Base-by-base conservation (phyloP, 2,888 invertebrate genomes). In the Liodrosophila aerea region DNA sequence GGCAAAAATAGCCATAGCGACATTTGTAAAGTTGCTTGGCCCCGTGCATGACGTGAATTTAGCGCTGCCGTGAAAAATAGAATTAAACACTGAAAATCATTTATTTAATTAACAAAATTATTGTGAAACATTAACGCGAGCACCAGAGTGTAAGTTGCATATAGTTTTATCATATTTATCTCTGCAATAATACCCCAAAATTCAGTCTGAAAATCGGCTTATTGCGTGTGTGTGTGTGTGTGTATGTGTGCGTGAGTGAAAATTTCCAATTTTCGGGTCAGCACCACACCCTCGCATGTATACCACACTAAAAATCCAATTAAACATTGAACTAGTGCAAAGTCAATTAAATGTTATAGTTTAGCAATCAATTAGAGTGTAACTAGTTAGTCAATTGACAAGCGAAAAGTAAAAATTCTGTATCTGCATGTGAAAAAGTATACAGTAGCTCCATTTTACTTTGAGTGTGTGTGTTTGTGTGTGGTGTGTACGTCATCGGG, bases 221-320 rank as follows among this genome's bases (percentile, higher is more conserved):
- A 34, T 57, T 65, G 50, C 60, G 41, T 57, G 73, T 71, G 59
- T 61, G 2, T 51, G 37, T 57, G 29, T 59, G 50, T 60, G 44
- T 57, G 73, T 71, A 57, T 61, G 53, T 58, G 54, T 54, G 58
- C 39, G 70, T 70, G 64, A 75, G 74, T 86, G 83, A 67, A 73
- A 70, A 69, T 65, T 86, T 84, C 45, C 27, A 59, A 53, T 67
- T 87, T 87, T 80, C 83, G 87, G 88, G 86, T 87, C 87, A 70
- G 63, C 85, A 87, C 88, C 88, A 88, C 89, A 88, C 88, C 88
- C 88, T 83, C 66, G 54, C 59, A 54, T 66, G 46, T 40, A 49
- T 46, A 62, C 22, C 45, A 46, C 46, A 63, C 45, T 65, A 67
- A 54, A 70, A 76, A 76, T 72, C 62, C 56, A 74, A 75, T 68